Base-by-base conservation (phyloP, 2,888 invertebrate species). In the Icerya purchasi region DNA sequence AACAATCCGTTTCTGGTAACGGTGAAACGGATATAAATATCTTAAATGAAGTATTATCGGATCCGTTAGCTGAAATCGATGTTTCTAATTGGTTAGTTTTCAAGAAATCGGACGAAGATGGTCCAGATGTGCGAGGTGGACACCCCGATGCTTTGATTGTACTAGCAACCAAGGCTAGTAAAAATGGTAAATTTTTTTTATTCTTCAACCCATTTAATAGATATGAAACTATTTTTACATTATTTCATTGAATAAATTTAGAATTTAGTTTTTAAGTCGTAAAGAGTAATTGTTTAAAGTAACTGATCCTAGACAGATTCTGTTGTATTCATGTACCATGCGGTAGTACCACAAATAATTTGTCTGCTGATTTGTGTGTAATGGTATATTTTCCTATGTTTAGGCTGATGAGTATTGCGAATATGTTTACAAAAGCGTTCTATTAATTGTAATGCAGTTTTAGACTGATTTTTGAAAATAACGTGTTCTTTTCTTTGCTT, bases 121-220 rank as follows among this genome's bases (percentile, higher is more conserved):
- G 89, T 2, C 89, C 90, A 0, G 90, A 91, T 66, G 83, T 93
- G 51, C 81, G 91, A 61, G 97, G 97, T 8, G 97, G 96, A 5
- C 83, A 87, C 63, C 83, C 90, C 1, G 93, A 97, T 72, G 94
- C 93, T 1, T 80, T 98, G 58, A 84, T 97, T 63, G 92, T 96
- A 52, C 88, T 94, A 69, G 97, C 97, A 54, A 93, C 94, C 60
- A 90, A 90, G 73, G 88, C 90, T 63, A 88, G 88, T 70, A 92
- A 90, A 77, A 84, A 77, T 68, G 80, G 84, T 79, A 74, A 71
- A 71, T 69, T 57, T 54, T n/a, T n/a, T n/a, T n/a, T 56, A 23
- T 59, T 52, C 50, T 49, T 23, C 59, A n/a, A n/a, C n/a, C n/a
- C n/a, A n/a, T n/a, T n/a, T n/a, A n/a, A n/a, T n/a, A n/a, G n/a